Base-by-base conservation (phyloP, 1,140 invertebrate genomes). In the Formica selysi region DNA sequence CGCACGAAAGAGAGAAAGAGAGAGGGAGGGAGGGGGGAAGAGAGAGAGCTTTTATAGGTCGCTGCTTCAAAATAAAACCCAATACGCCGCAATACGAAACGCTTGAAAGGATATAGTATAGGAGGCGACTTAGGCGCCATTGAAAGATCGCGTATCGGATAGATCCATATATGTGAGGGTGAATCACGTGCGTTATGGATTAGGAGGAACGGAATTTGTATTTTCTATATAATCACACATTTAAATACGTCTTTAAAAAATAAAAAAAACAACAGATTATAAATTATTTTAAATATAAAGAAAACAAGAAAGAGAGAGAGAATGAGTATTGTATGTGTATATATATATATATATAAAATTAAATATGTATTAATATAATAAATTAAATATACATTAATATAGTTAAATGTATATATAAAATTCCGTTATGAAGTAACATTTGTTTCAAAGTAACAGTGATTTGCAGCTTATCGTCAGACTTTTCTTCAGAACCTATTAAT, bases 61-160 rank as follows among this genome's bases (percentile, higher is more conserved):
- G 90, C 81, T 88, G 83, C 83, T 91, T 91, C 90, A 91, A 92
- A 92, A 92, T 92, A 91, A 92, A 92, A 90, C 90, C 86, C 76
- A 88, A 91, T 91, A 73, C 83, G 76, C 38, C 65, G 74, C 61
- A 65, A 57, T 36, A 86, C 67, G 41, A 44, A 44, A 44, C 41
- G 73, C 74, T 71, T n/a, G 65, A 62, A 38, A 85, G 71, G 61
- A 62, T 76, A 41, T 59, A 29, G 16, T 76, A 41, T 59, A 29
- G 16, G 8, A 61, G 61, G 36, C 10, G 26, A 38, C 29, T 71
- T 26, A 8, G 67, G n/a, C 26, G 26, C 36, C 22, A 61, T 19
- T 57, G 51, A 83, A 41, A 48, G 79, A 83, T 73, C 54, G 61
- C 67, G 13, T 61, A 81, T 81, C 26, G 79, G 26, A 26, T 36